Conservation (phyloP, 2,113 vertebrate species). For the Amphiprion ocellaris region DNA sequence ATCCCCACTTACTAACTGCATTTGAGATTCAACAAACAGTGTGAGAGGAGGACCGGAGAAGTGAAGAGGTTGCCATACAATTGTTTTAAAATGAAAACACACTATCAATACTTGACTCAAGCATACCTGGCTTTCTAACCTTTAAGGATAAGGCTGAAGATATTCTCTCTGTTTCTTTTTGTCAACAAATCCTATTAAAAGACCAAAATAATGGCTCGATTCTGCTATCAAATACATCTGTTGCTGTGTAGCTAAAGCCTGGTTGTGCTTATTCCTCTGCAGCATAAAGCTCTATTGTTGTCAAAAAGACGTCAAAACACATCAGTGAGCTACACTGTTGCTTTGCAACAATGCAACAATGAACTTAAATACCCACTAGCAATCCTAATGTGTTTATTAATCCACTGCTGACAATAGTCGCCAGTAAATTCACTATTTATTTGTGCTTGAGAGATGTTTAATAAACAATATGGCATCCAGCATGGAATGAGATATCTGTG, state of each 20-base stretch:
- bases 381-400: background rate
- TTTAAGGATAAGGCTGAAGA: background rate
- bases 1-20: conserved; percentile 16
- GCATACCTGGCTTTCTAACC: background rate
- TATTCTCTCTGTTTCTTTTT: background rate
- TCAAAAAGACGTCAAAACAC: background rate
- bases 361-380: background rate
- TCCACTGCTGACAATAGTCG: background rate
- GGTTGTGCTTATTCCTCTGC: background rate
- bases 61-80: background rate
- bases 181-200: background rate
- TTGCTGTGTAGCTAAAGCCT: background rate
- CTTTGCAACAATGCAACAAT: too few species aligned
- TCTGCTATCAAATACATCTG: background rate
- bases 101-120: background rate
- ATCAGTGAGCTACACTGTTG: background rate
- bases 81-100: background rate
- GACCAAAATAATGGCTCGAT: background rate
- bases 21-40: background rate
- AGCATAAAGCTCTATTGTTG: background rate
- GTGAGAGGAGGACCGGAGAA: background rate
- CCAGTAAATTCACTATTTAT: background rate
- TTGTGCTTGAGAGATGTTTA: background rate
- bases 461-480: too few species aligned
- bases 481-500: background rate